Evolutionary conservation across 1,140 invertebrate genomes (phyloP).

Genomic region (Agraylea sexmaculata): DNA sequence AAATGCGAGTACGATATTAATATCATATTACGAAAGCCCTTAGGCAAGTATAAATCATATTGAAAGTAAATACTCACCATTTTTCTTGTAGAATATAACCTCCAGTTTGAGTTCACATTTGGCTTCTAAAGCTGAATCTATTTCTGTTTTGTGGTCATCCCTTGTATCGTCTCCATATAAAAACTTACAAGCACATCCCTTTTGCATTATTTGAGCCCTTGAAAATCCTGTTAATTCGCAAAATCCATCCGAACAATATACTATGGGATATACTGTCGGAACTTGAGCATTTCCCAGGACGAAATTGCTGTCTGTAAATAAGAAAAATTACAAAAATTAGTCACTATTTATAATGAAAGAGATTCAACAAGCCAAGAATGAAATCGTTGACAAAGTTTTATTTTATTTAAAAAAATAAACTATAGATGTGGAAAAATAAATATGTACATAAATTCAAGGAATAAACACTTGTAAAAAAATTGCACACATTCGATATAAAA

Average conservation of each 20-base stretch:
- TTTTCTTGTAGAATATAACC: constrained; percentile 90
- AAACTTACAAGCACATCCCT: constrained; percentile 92
- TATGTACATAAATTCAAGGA: too few species aligned
- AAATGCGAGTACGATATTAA: too few species aligned
- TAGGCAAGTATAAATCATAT: too few species aligned
- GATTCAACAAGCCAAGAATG: too few species aligned
- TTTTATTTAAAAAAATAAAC: too few species aligned
- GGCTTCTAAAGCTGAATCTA: constrained; percentile 77
- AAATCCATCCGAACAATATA: constrained; percentile 96
- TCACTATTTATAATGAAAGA: constrained; percentile 3
- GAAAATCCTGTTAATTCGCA: constrained; percentile 91
- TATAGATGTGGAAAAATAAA: too few species aligned
- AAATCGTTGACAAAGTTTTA: too few species aligned
- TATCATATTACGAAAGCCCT: too few species aligned
- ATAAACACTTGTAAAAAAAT: too few species aligned
- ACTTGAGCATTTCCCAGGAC: constrained; percentile 95
- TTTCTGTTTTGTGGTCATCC: constrained; percentile 77
- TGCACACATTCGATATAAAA: too few species aligned
- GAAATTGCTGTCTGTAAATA: constrained; percentile 89
- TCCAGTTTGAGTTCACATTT: constrained; percentile 89
- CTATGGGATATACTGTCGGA: constrained; percentile 74
- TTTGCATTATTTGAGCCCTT: constrained; percentile 93
- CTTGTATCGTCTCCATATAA: constrained; percentile 84
- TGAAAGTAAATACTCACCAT: constrained; percentile 54
- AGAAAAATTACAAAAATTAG: constrained; percentile 22